These are phyloP conservation scores for Drosophila nigromelanica DNA, from an alignment of 1,140 invertebrate genomes.

Conservation along the genomic window DNA sequence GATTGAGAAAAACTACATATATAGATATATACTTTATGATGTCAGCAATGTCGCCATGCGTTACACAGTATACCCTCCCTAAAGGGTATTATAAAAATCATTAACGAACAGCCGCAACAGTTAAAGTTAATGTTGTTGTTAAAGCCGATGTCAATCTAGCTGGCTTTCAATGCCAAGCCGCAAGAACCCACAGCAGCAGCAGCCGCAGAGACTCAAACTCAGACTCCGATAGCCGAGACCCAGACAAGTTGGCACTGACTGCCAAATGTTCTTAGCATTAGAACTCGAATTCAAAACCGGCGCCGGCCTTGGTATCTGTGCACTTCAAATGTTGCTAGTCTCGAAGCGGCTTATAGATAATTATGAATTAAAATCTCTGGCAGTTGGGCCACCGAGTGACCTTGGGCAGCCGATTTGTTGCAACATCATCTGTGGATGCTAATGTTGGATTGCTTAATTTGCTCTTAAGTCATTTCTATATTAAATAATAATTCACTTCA, in stretches of 20 bases:
- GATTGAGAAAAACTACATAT: too few relatives aligned
- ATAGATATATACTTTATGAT: background rate
- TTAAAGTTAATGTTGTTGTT: conserved; percentile 6
- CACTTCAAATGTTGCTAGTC: conserved; percentile 12
- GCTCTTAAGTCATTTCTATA: conserved; percentile 44
- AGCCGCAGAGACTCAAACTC: conserved; percentile 2
- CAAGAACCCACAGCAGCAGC: conserved; percentile 23
- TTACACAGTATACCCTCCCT: background rate
- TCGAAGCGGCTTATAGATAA: conserved; percentile 20
- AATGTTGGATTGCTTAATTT: conserved; percentile 32
- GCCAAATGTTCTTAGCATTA: conserved; percentile 41
- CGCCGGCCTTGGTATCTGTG: conserved; percentile 24
- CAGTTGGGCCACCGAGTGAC: conserved; percentile 20
- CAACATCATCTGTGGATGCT: conserved; percentile 49
- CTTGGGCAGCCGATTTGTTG: conserved; percentile 48
- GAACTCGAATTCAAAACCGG: conserved; percentile 35
- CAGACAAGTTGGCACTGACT: conserved; percentile 22
- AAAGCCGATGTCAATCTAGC: conserved; percentile 23
- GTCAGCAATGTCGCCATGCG: background rate
- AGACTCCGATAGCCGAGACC: conserved; percentile 1
- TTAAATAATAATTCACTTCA: conserved; percentile 23
- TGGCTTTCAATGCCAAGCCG: conserved; percentile 30
- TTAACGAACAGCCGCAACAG: conserved; percentile 12
- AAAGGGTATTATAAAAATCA: conserved; percentile 6
- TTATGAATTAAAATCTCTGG: conserved; percentile 31